Conservation (phyloP, 1,140 invertebrate genomes). For the Zaprionus tsacasi region DNA sequence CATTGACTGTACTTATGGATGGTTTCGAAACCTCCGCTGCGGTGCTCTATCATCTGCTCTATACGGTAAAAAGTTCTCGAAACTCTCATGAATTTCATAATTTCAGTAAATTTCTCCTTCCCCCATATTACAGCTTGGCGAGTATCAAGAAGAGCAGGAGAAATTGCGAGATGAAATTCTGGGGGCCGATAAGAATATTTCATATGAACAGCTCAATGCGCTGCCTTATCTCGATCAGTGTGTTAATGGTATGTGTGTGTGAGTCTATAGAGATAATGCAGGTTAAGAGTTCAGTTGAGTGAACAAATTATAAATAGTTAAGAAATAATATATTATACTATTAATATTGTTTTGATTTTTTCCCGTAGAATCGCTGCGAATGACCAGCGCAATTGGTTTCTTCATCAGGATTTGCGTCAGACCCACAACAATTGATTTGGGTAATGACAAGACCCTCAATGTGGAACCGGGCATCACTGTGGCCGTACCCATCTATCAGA, state of each 20-base stretch:
- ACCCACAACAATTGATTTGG: conserved; percentile 79
- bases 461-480: conserved; percentile 62
- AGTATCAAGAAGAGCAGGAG: conserved; percentile 53
- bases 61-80: conserved; percentile 51
- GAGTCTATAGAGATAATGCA: neutral
- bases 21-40: conserved; percentile 86
- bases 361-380: conserved; percentile 57
- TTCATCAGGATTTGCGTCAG: conserved; percentile 77
- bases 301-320: neutral
- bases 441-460: conserved; percentile 41
- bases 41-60: conserved; percentile 67
- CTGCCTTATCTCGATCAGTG: conserved; percentile 77
- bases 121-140: conserved; percentile 47
- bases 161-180: conserved; percentile 61
- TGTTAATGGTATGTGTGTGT: conserved; percentile 51
- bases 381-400: conserved; percentile 62
- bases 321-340: neutral
- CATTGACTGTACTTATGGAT: conserved; percentile 85
- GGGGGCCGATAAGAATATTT: conserved; percentile 45
- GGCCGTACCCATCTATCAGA: conserved; percentile 60
- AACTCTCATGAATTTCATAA: conserved; percentile 11
- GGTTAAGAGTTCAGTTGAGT: neutral
- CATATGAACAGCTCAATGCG: conserved; percentile 56
- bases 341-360: neutral
- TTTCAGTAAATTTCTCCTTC: neutral